A percentile compares a stretch with the other conserved stretches of the same genome.
Conservation (phyloP, 2,113 vertebrate genomes). For the Meleagris gallopavo region DNA sequence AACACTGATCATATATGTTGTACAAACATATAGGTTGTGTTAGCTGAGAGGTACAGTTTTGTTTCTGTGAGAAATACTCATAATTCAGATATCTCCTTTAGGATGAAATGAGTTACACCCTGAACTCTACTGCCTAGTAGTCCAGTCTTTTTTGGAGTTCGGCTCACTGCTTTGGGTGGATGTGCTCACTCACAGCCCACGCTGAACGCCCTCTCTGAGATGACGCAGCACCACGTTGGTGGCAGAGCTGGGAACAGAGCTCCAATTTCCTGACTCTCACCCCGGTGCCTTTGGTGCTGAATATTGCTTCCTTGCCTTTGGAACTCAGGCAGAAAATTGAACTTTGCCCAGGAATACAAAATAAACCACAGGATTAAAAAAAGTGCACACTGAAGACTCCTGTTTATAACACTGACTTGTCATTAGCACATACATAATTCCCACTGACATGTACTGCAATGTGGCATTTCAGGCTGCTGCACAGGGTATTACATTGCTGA, state of each 20-base stretch:
- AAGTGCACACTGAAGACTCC: not conserved
- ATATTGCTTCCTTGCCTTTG: not conserved
- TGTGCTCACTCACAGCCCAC: not conserved
- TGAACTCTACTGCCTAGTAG: not conserved
- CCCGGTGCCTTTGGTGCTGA: not conserved
- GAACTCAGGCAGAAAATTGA: not conserved
- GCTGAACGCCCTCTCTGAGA: not conserved
- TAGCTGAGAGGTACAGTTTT: not conserved
- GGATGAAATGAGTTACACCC: not conserved
- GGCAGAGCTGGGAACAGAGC: not conserved
- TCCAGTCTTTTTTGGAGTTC: not conserved
- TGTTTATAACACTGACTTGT: not conserved
- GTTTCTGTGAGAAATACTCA: too few species aligned
- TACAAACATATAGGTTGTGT: not conserved
- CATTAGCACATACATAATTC: not conserved
- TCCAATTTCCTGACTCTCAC: not conserved
- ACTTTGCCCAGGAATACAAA: not conserved
- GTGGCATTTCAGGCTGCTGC: not conserved
- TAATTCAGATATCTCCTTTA: not conserved
- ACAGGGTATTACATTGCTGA: not conserved
- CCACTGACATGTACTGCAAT: not conserved
- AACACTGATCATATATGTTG: not conserved
- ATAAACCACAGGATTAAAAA: not conserved
- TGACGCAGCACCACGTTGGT: not conserved
- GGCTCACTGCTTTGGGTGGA: not conserved